Evolutionary conservation across 2,113 vertebrate species (phyloP).

Genomic region (Passer domesticus): DNA sequence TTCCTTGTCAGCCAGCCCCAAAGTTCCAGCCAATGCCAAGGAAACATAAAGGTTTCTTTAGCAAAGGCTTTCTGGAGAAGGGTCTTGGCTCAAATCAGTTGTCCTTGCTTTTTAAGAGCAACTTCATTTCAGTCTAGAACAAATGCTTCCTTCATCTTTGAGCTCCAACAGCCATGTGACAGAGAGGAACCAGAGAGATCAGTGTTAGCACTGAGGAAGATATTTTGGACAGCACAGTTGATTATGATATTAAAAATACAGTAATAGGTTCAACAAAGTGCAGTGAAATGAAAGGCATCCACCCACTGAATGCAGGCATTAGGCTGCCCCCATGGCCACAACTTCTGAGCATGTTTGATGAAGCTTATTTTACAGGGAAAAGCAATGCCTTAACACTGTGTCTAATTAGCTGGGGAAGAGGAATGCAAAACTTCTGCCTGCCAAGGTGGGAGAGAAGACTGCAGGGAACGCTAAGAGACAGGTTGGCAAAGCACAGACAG

Average conservation of each 20-base stretch:
- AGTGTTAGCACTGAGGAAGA: not conserved
- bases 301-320: not conserved
- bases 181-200: not conserved
- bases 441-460: not conserved
- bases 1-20: not conserved
- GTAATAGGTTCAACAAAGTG: fast-evolving
- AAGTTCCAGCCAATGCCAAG: not conserved
- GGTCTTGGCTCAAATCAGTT: not conserved
- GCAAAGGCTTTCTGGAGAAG: not conserved
- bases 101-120: not conserved
- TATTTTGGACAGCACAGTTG: not conserved
- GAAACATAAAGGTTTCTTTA: not conserved
- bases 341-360: not conserved
- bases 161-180: not conserved
- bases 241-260: not conserved
- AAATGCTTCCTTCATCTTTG: not conserved
- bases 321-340: not conserved
- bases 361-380: not conserved
- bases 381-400: not conserved
- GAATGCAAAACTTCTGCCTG: not conserved
- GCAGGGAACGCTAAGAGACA: not conserved
- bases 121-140: not conserved
- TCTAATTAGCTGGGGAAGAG: not conserved
- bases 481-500: not conserved
- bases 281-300: not conserved